phyloP scores from a whole-genome alignment of 2,888 invertebrate species.

The Tortricodes alternella region DNA sequence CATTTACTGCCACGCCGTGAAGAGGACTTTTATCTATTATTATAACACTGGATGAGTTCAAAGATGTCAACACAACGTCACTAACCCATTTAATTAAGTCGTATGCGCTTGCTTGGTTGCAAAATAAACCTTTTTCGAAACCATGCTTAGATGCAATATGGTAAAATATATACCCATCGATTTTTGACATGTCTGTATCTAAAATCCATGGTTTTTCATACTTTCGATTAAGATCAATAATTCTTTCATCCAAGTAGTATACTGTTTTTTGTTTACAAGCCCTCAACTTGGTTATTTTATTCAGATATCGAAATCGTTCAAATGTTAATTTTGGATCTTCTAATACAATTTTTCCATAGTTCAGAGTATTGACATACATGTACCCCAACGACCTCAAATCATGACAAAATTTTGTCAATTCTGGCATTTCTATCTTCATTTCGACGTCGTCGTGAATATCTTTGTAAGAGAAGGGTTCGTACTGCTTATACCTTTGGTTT shows the following conservation, averaged over 20 bases:
- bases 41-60: slow-evolving; percentile 46
- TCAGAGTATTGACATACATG: slow-evolving; percentile 34
- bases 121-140: slow-evolving; percentile 46
- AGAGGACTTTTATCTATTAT: slow-evolving; percentile 49
- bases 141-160: slow-evolving; percentile 46
- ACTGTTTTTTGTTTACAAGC: slow-evolving; percentile 33
- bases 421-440: slow-evolving; percentile 11
- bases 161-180: slow-evolving; percentile 40
- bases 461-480: slow-evolving; percentile 28
- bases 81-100: slow-evolving; percentile 56
- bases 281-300: slow-evolving; percentile 46
- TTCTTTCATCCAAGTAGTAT: slow-evolving; percentile 54
- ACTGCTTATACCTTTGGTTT: slow-evolving; percentile 35
- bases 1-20: slow-evolving; percentile 37
- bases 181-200: slow-evolving; percentile 13
- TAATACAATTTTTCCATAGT: slow-evolving; percentile 41
- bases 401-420: slow-evolving; percentile 30
- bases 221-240: slow-evolving; percentile 37
- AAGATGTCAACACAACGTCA: slow-evolving; percentile 43
- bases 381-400: slow-evolving; percentile 43
- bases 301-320: slow-evolving; percentile 50
- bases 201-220: slow-evolving; percentile 39
- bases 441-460: slow-evolving; percentile 33
- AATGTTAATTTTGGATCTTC: slow-evolving; percentile 55
- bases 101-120: slow-evolving; percentile 39